These are phyloP conservation scores for Achlya flavicornis DNA, from an alignment of 2,888 invertebrate species.

Conservation along the genomic window DNA sequence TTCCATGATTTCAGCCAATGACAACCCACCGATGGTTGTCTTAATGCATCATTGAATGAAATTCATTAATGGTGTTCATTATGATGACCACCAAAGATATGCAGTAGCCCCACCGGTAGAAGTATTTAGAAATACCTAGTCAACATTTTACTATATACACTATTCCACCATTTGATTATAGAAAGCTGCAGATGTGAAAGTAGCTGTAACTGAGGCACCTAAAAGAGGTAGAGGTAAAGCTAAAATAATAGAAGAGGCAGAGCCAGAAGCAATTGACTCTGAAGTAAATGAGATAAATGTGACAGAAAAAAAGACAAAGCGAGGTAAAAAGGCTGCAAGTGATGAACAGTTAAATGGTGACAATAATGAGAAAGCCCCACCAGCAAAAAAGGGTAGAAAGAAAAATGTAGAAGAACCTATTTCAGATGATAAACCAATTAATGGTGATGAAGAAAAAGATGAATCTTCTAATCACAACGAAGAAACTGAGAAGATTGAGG, in stretches of 20 bases:
- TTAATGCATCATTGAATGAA: no score
- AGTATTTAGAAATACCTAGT: not conserved
- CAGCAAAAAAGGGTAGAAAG: slow-evolving; percentile 67
- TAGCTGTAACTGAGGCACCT: slow-evolving; percentile 60
- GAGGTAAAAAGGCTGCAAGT: slow-evolving; percentile 61
- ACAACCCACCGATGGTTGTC: no score
- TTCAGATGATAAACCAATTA: slow-evolving; percentile 49
- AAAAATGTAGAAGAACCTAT: slow-evolving; percentile 54
- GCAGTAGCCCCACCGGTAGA: no score
- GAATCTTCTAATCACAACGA: slow-evolving; percentile 50
- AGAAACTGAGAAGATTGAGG: slow-evolving; percentile 53
- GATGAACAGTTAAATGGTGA: slow-evolving; percentile 50
- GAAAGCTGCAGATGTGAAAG: slow-evolving; percentile 70
- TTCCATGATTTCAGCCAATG: no score
- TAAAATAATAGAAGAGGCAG: slow-evolving; percentile 53
- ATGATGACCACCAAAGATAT: no score
- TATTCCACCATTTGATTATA: slow-evolving; percentile 41
- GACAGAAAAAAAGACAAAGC: slow-evolving; percentile 55
- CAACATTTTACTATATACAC: not conserved
- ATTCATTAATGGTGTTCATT: no score
- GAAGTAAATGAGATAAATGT: slow-evolving; percentile 40
- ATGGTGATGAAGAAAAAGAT: slow-evolving; percentile 58
- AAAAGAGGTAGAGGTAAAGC: slow-evolving; percentile 71
- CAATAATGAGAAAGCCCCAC: slow-evolving; percentile 53
- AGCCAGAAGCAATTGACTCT: slow-evolving; percentile 38